Conservation (phyloP, 2,113 vertebrate genomes). For the Cygnus buccinator region DNA sequence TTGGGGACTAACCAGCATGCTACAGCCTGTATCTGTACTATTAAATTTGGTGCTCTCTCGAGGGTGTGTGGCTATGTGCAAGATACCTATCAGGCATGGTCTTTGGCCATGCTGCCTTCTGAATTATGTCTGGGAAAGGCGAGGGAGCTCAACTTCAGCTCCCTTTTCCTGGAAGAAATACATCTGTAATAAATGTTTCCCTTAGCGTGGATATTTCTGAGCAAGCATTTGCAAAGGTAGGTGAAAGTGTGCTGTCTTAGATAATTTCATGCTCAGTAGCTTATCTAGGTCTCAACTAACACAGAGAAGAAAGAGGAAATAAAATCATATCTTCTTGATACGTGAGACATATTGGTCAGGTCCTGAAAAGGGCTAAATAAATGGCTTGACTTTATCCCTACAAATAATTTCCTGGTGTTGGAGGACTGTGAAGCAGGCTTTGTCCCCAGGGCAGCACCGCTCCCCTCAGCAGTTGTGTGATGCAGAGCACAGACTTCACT, state of each 20-base stretch:
- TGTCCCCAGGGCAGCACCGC: not conserved
- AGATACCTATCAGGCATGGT: fast-evolving
- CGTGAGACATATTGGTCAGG: not conserved
- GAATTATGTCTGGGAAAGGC: fast-evolving
- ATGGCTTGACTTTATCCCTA: not conserved
- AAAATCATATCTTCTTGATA: not conserved
- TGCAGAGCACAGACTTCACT: not conserved
- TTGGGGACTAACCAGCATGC: fast-evolving
- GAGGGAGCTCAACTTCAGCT: not conserved
- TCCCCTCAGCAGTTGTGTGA: not conserved
- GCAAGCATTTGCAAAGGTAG: not conserved
- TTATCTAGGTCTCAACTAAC: not conserved
- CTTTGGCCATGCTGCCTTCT: fast-evolving
- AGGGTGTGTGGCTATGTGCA: not conserved
- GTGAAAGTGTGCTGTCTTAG: not conserved
- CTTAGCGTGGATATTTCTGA: not conserved
- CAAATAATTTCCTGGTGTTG: not conserved
- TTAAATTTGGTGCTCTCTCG: not conserved
- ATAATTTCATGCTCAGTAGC: not conserved
- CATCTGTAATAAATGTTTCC: fast-evolving
- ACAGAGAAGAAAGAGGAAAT: not conserved
- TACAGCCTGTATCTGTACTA: not conserved
- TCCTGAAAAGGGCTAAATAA: not conserved
- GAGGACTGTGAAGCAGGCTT: not conserved
- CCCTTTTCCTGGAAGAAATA: not conserved